Percentiles rank a stretch among this genome's conserved stretches.
These are phyloP conservation scores for Elaphurus davidianus DNA, from an alignment of 2,113 vertebrate species.

Conservation along the genomic window DNA sequence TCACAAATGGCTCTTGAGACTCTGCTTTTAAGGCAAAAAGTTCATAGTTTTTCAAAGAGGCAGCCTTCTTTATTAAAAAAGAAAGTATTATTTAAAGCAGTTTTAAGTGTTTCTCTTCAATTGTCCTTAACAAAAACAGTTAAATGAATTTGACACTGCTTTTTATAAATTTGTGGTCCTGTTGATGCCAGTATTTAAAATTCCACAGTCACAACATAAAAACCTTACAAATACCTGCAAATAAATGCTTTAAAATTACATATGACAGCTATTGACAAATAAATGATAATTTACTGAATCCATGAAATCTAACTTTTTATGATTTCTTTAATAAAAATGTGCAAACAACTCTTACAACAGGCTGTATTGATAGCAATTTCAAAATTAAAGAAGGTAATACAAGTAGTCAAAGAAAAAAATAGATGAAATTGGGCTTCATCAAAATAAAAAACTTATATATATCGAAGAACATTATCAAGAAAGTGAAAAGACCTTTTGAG, in stretches of 20 bases:
- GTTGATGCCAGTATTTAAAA: constrained; percentile 14
- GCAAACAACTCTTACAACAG: not conserved
- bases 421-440: not conserved
- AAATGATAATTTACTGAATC: not conserved
- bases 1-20: not conserved
- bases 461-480: not conserved
- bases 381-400: not conserved
- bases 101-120: not conserved
- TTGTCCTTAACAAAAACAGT: constrained; percentile 44
- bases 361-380: not conserved
- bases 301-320: not conserved
- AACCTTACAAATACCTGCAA: not conserved
- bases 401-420: not conserved
- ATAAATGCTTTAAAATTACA: constrained; percentile 9
- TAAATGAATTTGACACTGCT: not conserved
- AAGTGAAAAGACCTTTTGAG: not conserved
- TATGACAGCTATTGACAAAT: not conserved
- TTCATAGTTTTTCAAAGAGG: not conserved
- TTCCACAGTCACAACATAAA: not conserved
- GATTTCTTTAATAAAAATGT: not conserved
- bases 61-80: not conserved
- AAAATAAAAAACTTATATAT: not conserved
- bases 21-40: not conserved
- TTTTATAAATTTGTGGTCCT: not conserved
- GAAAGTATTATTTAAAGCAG: not conserved